A percentile compares a stretch with the other conserved stretches of the same genome.
Conservation (phyloP, 64 coral and sea anemone species). For the Dendronephthya gigantea region DNA sequence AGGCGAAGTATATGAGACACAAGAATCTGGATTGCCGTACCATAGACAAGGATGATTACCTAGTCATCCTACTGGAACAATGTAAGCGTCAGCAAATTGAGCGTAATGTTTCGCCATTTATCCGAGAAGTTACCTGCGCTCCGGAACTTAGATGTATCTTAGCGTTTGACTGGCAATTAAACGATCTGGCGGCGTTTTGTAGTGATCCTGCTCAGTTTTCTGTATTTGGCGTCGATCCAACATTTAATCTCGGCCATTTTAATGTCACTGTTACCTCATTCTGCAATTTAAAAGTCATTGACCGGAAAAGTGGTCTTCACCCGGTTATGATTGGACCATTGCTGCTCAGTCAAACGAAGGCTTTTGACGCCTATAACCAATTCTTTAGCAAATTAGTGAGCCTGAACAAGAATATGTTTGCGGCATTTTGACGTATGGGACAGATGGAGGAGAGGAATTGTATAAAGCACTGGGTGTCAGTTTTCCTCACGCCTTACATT, state of each 20-base stretch:
- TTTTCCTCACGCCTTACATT: neutral
- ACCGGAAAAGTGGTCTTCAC: neutral
- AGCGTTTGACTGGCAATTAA: conserved; percentile 28
- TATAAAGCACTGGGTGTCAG: conserved; percentile 20
- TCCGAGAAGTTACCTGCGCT: conserved; percentile 23
- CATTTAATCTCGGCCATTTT: conserved; percentile 23
- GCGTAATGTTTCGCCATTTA: conserved; percentile 21
- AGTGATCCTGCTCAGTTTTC: too few relatives aligned
- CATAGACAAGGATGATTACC: too few relatives aligned
- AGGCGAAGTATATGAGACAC: conserved; percentile 29
- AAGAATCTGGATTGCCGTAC: too few relatives aligned
- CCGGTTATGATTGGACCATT: conserved; percentile 30
- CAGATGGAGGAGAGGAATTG: conserved; percentile 21
- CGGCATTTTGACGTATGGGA: conserved; percentile 10
- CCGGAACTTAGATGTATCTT: conserved; percentile 40
- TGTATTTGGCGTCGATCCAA: too few relatives aligned
- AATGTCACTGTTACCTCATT: conserved; percentile 21
- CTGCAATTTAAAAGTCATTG: neutral
- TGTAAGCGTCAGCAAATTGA: conserved; percentile 35
- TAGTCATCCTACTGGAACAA: too few relatives aligned
- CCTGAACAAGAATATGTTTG: too few relatives aligned
- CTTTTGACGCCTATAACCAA: too few relatives aligned
- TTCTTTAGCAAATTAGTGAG: too few relatives aligned
- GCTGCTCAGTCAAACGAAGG: too few relatives aligned
- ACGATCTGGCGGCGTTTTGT: too few relatives aligned